phyloP scores from a whole-genome alignment of 1,140 invertebrate species.

The Brachionus plicatilis region DNA sequence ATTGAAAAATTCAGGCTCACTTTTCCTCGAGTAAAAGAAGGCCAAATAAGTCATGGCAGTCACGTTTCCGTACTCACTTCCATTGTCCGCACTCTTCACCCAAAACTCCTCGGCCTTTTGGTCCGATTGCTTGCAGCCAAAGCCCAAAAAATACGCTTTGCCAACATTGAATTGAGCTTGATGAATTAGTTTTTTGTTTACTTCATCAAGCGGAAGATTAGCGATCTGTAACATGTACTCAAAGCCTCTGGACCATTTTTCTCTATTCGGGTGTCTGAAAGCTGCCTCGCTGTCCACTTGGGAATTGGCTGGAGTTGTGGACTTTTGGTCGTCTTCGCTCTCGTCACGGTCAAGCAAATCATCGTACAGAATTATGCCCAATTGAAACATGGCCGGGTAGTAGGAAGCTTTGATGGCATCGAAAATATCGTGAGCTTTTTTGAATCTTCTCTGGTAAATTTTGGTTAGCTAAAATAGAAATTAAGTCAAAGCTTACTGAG shows the following conservation, averaged over 20 bases:
- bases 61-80: constrained; percentile 50
- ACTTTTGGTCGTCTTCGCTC: neutral
- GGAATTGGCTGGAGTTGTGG: neutral
- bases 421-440: constrained; percentile 50
- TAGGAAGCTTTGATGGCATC: constrained; percentile 47
- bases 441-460: constrained; percentile 46
- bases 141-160: constrained; percentile 53
- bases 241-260: constrained; percentile 46
- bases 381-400: constrained; percentile 52
- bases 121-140: constrained; percentile 50
- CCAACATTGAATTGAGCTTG: constrained; percentile 53
- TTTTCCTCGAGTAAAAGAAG: constrained; percentile 52
- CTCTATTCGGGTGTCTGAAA: constrained; percentile 19
- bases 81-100: constrained; percentile 54
- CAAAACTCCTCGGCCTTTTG: constrained; percentile 54
- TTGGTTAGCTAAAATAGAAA: neutral
- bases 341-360: constrained; percentile 49
- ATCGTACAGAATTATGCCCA: constrained; percentile 49
- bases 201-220: constrained; percentile 42
- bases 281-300: neutral
- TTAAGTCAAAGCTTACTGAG: constrained; percentile 45
- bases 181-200: constrained; percentile 46
- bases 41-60: constrained; percentile 53
- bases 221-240: constrained; percentile 48
- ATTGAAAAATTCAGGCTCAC: constrained; percentile 45